phyloP scores from a whole-genome alignment of 2,888 invertebrate genomes.

The Clunio marinus region DNA sequence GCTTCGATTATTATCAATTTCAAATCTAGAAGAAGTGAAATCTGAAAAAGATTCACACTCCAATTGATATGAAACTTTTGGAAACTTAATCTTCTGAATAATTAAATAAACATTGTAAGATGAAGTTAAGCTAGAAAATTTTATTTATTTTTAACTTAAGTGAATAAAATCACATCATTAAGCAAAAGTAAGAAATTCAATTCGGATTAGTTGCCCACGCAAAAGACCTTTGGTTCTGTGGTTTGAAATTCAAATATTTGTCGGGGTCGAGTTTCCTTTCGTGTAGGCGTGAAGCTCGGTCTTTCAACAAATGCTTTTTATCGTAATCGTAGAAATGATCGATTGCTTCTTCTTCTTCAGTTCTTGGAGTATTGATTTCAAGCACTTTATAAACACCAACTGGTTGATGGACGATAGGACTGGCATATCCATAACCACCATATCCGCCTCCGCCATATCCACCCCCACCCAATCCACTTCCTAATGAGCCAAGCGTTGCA shows the following conservation, averaged over 20 bases:
- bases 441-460: slow-evolving; percentile 24
- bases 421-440: slow-evolving; percentile 40
- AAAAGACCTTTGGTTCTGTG: slow-evolving; percentile 40
- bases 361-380: slow-evolving; percentile 41
- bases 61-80: too few species aligned
- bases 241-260: not conserved
- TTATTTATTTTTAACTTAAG: not conserved
- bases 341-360: slow-evolving; percentile 36
- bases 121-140: too few species aligned
- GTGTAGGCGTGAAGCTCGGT: slow-evolving; percentile 43
- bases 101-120: too few species aligned
- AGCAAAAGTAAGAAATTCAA: not conserved
- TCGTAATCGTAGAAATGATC: slow-evolving; percentile 51
- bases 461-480: slow-evolving; percentile 40
- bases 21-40: too few species aligned
- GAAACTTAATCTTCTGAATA: too few species aligned
- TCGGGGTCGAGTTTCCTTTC: slow-evolving; percentile 39
- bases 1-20: too few species aligned
- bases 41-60: too few species aligned
- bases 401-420: slow-evolving; percentile 41
- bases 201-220: slow-evolving; percentile 18
- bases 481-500: slow-evolving; percentile 44
- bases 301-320: slow-evolving; percentile 43
- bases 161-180: not conserved
- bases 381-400: slow-evolving; percentile 46